These are phyloP conservation scores for Alexandromys oeconomus DNA, from an alignment of 2,797 vertebrate species.

Conservation along the genomic window DNA sequence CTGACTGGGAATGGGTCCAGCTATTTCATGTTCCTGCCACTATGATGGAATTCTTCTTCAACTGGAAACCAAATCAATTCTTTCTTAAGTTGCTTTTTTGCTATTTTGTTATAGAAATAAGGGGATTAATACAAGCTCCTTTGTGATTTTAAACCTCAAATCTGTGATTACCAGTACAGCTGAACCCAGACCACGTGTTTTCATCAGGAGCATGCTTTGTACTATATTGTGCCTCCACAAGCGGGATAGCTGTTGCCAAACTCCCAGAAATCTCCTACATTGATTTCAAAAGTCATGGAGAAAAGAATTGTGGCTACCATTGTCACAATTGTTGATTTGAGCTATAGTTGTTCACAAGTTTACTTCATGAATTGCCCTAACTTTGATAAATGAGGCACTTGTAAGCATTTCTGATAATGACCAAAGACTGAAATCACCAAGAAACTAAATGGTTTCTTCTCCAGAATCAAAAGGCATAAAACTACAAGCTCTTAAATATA, in stretches of 20 bases:
- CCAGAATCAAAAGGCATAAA: neutral
- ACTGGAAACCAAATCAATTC: neutral
- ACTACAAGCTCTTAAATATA: neutral
- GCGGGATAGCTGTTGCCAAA: rapidly evolving
- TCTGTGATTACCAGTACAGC: neutral
- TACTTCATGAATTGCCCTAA: neutral
- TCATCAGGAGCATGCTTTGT: neutral
- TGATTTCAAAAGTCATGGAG: neutral
- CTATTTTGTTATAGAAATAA: neutral
- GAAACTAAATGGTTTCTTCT: neutral
- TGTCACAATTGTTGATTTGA: neutral
- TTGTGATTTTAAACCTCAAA: neutral
- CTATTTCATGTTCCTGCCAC: neutral
- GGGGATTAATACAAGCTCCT: neutral
- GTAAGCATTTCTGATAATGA: neutral
- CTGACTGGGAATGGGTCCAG: neutral
- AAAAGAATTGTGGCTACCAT: too few relatives aligned
- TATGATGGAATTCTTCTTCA: neutral
- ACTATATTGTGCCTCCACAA: neutral
- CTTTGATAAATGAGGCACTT: neutral
- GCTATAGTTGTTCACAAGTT: neutral
- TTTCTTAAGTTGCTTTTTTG: neutral
- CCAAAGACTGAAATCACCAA: neutral
- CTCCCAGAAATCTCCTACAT: neutral
- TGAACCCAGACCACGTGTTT: neutral